phyloP scores from a whole-genome alignment of 2,113 vertebrate genomes.

The Spea bombifrons region DNA sequence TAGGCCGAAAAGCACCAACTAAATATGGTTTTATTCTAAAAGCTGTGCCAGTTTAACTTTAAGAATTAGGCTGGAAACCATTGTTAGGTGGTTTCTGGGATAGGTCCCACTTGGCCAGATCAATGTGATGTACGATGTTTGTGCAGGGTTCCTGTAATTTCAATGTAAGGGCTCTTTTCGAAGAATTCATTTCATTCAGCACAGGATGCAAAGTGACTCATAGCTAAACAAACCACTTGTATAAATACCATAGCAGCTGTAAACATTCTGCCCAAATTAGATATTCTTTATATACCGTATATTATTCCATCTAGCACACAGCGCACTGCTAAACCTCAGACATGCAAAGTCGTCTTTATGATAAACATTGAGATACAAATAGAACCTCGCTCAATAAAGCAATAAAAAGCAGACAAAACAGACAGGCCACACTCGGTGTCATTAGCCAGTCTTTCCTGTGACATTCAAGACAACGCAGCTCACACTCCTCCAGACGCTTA shows the following conservation, averaged over 20 bases:
- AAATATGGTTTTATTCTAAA: too few species aligned
- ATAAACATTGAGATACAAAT: neutral
- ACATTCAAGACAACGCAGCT: neutral
- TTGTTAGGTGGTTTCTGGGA: too few species aligned
- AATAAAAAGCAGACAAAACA: neutral
- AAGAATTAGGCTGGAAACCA: neutral
- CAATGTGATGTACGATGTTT: neutral
- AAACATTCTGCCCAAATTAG: constrained; percentile 30
- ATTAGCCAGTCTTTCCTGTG: neutral
- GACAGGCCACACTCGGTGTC: neutral
- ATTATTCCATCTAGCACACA: constrained; percentile 6
- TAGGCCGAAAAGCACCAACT: too few species aligned
- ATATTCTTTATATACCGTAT: neutral
- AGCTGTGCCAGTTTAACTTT: neutral
- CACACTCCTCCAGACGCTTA: neutral
- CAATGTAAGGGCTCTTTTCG: constrained; percentile 37
- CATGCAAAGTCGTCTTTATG: neutral
- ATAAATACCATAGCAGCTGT: constrained; percentile 35
- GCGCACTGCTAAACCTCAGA: constrained; percentile 24
- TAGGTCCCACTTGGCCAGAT: neutral
- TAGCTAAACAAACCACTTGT: constrained; percentile 29
- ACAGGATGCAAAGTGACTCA: constrained; percentile 46
- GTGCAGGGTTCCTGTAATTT: constrained; percentile 27
- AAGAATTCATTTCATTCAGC: constrained; percentile 44
- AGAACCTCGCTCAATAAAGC: neutral